These are phyloP conservation scores for Vanessa tameamea DNA, from an alignment of 1,140 invertebrate species.

Conservation along the genomic window DNA sequence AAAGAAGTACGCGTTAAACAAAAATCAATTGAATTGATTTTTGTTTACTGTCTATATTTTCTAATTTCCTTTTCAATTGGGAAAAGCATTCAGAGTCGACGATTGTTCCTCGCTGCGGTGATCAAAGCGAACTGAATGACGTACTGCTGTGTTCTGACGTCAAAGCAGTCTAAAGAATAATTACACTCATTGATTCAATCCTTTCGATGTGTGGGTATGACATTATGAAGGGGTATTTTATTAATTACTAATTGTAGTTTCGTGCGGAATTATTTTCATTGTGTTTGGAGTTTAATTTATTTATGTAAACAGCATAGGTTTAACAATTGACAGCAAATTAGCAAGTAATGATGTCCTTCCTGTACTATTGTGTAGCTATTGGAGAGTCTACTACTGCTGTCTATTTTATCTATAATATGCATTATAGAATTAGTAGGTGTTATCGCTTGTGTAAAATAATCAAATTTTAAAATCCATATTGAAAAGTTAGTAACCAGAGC, in stretches of 20 bases:
- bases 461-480: slow-evolving; percentile 2
- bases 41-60: not conserved
- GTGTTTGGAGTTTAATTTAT: no score
- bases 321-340: no score
- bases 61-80: slow-evolving; percentile 10
- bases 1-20: not conserved
- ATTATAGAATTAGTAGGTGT: no score
- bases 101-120: slow-evolving; percentile 21
- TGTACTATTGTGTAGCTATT: no score
- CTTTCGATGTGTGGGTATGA: not conserved
- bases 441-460: not conserved
- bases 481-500: not conserved
- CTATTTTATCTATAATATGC: not conserved
- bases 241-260: no score
- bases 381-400: no score
- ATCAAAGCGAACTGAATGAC: slow-evolving; percentile 20
- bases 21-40: not conserved
- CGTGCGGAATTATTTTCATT: no score
- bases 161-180: slow-evolving; percentile 10
- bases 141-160: slow-evolving; percentile 4
- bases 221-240: no score
- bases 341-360: no score
- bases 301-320: no score
- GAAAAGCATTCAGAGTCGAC: not conserved
- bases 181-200: slow-evolving; percentile 4